Evolutionary conservation across 2,888 invertebrate genomes (phyloP).

Genomic region (Pediacus dermestoides): DNA sequence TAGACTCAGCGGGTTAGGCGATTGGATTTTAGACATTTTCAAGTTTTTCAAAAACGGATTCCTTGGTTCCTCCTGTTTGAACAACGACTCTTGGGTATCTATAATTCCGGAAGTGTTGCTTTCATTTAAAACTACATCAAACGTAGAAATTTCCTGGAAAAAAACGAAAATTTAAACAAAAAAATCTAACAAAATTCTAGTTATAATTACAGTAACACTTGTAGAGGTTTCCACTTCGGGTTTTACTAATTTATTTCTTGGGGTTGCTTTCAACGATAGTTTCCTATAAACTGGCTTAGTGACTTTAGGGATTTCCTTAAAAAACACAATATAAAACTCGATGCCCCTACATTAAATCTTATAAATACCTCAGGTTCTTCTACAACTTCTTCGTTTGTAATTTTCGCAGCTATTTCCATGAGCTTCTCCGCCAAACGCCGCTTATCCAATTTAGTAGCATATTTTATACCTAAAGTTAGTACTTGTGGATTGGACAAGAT

Average conservation of each 20-base stretch:
- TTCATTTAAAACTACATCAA: background rate
- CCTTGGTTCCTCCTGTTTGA: constrained; percentile 26
- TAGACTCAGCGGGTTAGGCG: constrained; percentile 41
- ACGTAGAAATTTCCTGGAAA: constrained; percentile 16
- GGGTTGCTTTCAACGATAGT: constrained; percentile 18
- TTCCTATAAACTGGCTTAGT: constrained; percentile 22
- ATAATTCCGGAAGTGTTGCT: constrained; percentile 5
- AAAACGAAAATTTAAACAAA: constrained; percentile 2
- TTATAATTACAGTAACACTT: background rate
- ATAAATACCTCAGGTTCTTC: constrained; percentile 11
- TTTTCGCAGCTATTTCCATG: constrained; percentile 38
- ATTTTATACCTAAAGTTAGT: constrained; percentile 82
- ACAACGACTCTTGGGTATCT: constrained; percentile 16
- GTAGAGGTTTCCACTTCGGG: background rate
- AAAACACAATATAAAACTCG: constrained; percentile 6
- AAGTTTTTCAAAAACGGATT: constrained; percentile 53
- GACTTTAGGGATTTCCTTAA: constrained; percentile 18
- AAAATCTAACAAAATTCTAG: constrained; percentile 2
- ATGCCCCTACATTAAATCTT: constrained; percentile 9
- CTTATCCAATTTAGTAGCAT: constrained; percentile 75
- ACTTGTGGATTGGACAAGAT: constrained; percentile 74
- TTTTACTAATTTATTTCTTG: too few relatives aligned
- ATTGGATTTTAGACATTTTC: constrained; percentile 33
- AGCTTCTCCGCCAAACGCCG: constrained; percentile 77
- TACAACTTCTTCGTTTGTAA: constrained; percentile 18